phyloP scores from a whole-genome alignment of 30 jellyfish, hydroid and myxozoan genomes.

The Hydractinia symbiolongicarpus region DNA sequence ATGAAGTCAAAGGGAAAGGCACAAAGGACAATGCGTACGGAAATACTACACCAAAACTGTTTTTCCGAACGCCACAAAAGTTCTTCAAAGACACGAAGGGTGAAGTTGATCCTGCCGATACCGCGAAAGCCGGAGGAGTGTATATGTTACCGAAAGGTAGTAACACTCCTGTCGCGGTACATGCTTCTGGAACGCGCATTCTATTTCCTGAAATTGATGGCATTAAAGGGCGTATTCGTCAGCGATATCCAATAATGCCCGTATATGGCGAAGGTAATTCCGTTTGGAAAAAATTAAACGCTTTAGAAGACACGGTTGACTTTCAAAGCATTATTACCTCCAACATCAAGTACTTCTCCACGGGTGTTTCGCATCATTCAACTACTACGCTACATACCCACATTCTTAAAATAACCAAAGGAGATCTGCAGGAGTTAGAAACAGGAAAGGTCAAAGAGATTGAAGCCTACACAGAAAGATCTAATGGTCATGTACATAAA shows the following conservation, averaged over 20 bases:
- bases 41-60: neutral
- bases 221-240: slow-evolving; percentile 20
- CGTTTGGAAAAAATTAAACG: slow-evolving; percentile 30
- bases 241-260: slow-evolving; percentile 40
- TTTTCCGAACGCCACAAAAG: slow-evolving; percentile 15
- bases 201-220: slow-evolving; percentile 27
- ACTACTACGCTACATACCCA: neutral
- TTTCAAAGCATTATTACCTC: neutral
- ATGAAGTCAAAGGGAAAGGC: neutral
- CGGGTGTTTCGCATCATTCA: neutral
- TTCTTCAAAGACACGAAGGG: slow-evolving; percentile 9
- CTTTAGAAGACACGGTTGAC: slow-evolving; percentile 20
- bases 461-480: neutral
- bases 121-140: slow-evolving; percentile 40
- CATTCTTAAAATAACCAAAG: neutral
- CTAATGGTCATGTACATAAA: slow-evolving; percentile 11
- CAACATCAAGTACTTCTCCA: neutral
- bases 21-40: neutral
- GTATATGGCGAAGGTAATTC: slow-evolving; percentile 41
- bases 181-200: slow-evolving; percentile 33
- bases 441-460: neutral
- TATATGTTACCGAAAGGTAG: slow-evolving; percentile 43
- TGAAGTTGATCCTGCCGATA: slow-evolving; percentile 28
- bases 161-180: slow-evolving; percentile 1
- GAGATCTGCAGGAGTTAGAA: slow-evolving; percentile 4